Percentiles rank a stretch among this genome's conserved stretches.
These are phyloP conservation scores for Laupala kohalensis DNA, from an alignment of 1,140 invertebrate species.

Conservation along the genomic window DNA sequence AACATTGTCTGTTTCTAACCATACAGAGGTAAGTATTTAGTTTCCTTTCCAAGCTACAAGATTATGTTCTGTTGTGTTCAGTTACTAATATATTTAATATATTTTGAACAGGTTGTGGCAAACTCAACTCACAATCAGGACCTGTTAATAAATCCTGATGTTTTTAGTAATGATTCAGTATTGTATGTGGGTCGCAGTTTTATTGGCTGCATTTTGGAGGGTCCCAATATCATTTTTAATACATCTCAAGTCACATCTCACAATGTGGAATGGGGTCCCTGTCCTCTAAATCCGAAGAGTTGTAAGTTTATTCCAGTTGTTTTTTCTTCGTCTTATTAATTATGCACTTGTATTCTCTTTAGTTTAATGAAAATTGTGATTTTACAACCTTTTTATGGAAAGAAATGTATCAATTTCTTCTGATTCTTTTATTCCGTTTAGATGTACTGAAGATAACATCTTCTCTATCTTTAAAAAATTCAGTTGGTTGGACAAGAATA, in stretches of 20 bases:
- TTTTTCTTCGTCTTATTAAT: neutral
- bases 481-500: too few relatives aligned
- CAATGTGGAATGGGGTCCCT: constrained; percentile 57
- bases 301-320: constrained; percentile 3
- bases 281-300: constrained; percentile 37
- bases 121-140: constrained; percentile 66
- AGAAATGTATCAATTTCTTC: too few relatives aligned
- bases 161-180: constrained; percentile 42
- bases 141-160: constrained; percentile 49
- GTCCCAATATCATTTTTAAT: constrained; percentile 66
- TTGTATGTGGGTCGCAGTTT: constrained; percentile 66
- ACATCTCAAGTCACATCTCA: constrained; percentile 38
- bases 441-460: too few relatives aligned
- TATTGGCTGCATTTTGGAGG: constrained; percentile 69
- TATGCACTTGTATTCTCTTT: too few relatives aligned
- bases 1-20: constrained; percentile 41
- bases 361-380: too few relatives aligned
- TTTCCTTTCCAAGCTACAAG: too few relatives aligned
- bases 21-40: constrained; percentile 33
- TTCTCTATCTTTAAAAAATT: too few relatives aligned
- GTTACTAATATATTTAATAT: constrained; percentile 5
- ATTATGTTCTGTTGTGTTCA: constrained; percentile 7
- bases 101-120: constrained; percentile 46
- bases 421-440: too few relatives aligned
- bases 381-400: too few relatives aligned